phyloP scores from a whole-genome alignment of 35 echinoderm and acorn worm species.

The Holothuria glaberrima region DNA sequence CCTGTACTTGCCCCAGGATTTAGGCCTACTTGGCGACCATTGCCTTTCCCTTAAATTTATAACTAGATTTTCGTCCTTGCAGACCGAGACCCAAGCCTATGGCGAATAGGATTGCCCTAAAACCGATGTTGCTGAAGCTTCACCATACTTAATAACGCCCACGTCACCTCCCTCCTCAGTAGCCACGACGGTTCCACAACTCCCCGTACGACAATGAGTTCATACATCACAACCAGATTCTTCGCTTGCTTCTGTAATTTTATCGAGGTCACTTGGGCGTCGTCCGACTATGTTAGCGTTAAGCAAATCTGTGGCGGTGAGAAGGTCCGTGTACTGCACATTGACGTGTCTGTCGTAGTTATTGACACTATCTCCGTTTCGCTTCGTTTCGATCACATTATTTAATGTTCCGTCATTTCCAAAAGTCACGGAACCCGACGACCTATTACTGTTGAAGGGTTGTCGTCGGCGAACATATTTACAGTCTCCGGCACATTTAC shows the following conservation, averaged over 20 bases:
- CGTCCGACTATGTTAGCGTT: slow-evolving; percentile 18
- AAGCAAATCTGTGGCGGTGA: background rate
- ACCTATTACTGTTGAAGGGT: background rate
- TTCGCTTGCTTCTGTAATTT: slow-evolving; percentile 49
- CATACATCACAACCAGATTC: slow-evolving; percentile 38
- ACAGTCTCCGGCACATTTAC: slow-evolving; percentile 24
- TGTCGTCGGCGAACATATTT: too few relatives aligned
- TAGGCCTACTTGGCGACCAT: too few relatives aligned
- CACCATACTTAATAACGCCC: too few relatives aligned
- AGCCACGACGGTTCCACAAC: too few relatives aligned
- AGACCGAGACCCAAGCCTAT: too few relatives aligned
- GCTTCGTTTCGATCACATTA: background rate
- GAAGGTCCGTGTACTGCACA: background rate
- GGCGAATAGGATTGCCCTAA: too few relatives aligned
- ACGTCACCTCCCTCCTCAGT: too few relatives aligned
- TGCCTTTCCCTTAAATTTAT: too few relatives aligned
- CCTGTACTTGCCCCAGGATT: too few relatives aligned
- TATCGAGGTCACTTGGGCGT: slow-evolving; percentile 22
- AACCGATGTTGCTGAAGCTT: too few relatives aligned
- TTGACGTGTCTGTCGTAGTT: background rate
- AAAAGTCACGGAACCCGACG: background rate
- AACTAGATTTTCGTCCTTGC: too few relatives aligned
- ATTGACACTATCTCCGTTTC: background rate
- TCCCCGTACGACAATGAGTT: background rate
- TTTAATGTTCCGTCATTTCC: background rate